Conservation (phyloP, 2,797 vertebrate species). For the Chaunax sp. region DNA sequence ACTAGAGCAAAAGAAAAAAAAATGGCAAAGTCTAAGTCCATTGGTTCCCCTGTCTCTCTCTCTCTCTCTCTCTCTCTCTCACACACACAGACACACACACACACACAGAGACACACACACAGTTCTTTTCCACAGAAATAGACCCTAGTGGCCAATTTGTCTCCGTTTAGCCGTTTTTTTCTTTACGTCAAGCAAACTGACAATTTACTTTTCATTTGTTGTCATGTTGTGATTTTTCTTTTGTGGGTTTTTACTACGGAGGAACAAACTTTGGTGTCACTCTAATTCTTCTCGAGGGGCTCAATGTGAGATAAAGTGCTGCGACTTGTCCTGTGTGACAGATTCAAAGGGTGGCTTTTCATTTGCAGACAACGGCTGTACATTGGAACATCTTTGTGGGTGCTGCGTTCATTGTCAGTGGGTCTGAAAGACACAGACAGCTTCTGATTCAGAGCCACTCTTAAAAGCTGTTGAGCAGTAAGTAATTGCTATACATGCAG, state of each 20-base stretch:
- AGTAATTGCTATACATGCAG: not conserved
- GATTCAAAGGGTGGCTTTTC: conserved; percentile 16
- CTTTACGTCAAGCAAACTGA: conserved; percentile 21
- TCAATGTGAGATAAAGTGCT: not conserved
- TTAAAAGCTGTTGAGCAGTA: not conserved
- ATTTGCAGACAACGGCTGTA: conserved; percentile 25
- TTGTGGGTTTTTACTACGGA: conserved; percentile 7
- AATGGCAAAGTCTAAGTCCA: too few relatives aligned
- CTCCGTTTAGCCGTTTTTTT: conserved; percentile 16
- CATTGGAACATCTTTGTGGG: conserved; percentile 12
- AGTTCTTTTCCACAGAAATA: not conserved
- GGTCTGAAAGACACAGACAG: not conserved
- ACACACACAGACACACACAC: too few relatives aligned
- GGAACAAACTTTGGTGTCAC: conserved; percentile 31
- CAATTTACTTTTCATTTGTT: conserved; percentile 13
- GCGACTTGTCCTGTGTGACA: not conserved
- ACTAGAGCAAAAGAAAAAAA: too few relatives aligned
- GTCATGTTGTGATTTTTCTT: conserved; percentile 15
- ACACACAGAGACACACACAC: too few relatives aligned
- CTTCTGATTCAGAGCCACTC: conserved; percentile 6
- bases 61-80: too few relatives aligned
- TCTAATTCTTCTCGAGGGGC: not conserved
- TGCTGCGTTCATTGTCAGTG: not conserved
- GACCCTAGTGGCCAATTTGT: not conserved
- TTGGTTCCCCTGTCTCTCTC: too few relatives aligned